Conservation (phyloP, 2,797 vertebrate species). For the Sibirionetta formosa region DNA sequence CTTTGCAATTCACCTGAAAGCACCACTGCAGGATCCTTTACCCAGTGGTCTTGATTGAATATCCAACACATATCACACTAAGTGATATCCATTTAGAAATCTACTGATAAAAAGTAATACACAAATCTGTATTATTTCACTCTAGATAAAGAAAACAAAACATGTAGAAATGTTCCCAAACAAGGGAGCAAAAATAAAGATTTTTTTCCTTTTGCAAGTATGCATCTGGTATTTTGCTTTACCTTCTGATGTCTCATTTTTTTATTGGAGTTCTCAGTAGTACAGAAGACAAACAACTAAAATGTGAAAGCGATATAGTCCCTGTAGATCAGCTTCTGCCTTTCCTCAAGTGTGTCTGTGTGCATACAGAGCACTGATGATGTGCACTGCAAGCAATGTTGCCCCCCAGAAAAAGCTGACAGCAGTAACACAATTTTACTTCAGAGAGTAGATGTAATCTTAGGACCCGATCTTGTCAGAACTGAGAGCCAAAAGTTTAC, state of each 20-base stretch:
- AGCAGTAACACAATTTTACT: conserved; percentile 34
- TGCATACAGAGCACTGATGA: not conserved
- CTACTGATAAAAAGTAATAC: not conserved
- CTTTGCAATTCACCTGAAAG: not conserved
- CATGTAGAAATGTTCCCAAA: not conserved
- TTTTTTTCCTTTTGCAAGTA: not conserved
- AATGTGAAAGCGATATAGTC: not conserved
- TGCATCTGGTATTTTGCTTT: not conserved
- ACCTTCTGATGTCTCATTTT: conserved; percentile 28
- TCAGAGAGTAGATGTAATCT: conserved; percentile 15
- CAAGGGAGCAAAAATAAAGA: not conserved
- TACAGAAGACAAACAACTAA: conserved; percentile 9
- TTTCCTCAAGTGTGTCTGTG: not conserved
- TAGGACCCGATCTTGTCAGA: conserved; percentile 21
- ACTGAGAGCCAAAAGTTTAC: not conserved
- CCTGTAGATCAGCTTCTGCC: not conserved
- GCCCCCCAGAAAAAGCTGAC: conserved; percentile 10
- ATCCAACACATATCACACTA: not conserved
- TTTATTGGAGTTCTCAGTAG: conserved; percentile 27
- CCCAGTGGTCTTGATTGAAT: not conserved
- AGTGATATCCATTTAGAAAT: not conserved
- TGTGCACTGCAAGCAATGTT: not conserved
- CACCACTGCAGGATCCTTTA: not conserved
- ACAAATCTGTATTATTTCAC: not conserved
- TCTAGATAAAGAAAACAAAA: not conserved